Conservation (phyloP, 2,888 invertebrate genomes). For the Itoplectis maculator region DNA sequence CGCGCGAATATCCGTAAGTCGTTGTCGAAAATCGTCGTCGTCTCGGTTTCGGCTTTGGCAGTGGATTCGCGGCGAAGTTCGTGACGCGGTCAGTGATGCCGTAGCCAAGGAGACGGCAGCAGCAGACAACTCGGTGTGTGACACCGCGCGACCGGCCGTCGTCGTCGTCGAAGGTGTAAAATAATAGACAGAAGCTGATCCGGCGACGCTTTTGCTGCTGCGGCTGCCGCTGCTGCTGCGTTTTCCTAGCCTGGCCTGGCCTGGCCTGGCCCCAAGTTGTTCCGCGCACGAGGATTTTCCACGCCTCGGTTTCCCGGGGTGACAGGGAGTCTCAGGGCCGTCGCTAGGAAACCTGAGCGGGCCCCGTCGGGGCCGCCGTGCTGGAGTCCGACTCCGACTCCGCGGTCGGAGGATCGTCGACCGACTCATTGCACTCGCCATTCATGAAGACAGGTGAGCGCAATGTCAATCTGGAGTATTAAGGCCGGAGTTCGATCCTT, state of each 20-base stretch:
- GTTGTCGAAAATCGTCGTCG: constrained; percentile 54
- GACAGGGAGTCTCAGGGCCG: constrained; percentile 71
- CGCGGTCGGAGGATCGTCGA: constrained; percentile 68
- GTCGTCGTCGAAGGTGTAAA: no score
- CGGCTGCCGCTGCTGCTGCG: no score
- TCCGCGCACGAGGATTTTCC: constrained; percentile 49
- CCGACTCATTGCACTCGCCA: constrained; percentile 75
- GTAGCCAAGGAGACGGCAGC: constrained; percentile 84
- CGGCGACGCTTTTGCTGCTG: no score
- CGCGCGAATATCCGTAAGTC: not conserved
- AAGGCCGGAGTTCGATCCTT: not conserved
- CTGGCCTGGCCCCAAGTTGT: no score
- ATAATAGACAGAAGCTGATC: no score
- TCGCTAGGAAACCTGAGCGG: constrained; percentile 67
- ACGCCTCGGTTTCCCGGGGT: constrained; percentile 80
- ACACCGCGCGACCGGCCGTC: constrained; percentile 80
- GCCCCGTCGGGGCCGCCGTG: constrained; percentile 67
- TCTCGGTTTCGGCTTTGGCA: no score
- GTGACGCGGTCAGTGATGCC: constrained; percentile 82
- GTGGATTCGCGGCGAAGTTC: not conserved
- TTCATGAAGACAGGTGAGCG: constrained; percentile 83
- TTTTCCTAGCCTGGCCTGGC: no score
- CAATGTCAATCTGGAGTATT: constrained; percentile 50
- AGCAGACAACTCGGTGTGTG: constrained; percentile 81
- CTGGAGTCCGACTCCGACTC: constrained; percentile 66